A percentile compares a stretch with the other conserved stretches of the same genome.
These are phyloP conservation scores for Emys orbicularis DNA, from an alignment of 2,797 vertebrate species.

Conservation along the genomic window DNA sequence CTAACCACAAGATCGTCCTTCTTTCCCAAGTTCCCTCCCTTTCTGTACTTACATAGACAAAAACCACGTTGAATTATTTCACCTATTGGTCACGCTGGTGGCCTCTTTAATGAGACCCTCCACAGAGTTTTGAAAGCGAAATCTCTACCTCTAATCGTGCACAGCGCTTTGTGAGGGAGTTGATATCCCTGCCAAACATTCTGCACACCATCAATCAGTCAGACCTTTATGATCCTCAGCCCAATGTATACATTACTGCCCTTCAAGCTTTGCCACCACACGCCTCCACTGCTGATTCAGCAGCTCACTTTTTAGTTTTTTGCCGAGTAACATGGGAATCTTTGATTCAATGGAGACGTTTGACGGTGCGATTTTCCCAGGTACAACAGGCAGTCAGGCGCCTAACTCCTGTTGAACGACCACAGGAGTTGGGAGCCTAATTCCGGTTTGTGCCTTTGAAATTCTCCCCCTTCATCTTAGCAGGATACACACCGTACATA, in stretches of 20 bases:
- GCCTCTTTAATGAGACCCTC: background rate
- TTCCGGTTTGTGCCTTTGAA: background rate
- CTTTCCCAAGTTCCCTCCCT: background rate
- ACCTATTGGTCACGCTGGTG: background rate
- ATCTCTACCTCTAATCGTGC: background rate
- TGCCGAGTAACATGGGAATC: background rate
- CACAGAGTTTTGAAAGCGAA: background rate
- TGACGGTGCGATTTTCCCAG: background rate
- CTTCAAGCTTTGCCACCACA: background rate
- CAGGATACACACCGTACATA: background rate
- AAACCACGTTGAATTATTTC: background rate
- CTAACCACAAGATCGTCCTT: background rate
- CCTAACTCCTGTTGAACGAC: background rate
- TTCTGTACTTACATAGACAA: background rate
- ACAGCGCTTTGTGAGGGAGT: background rate
- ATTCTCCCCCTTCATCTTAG: conserved; percentile 4
- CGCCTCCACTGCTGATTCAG: background rate
- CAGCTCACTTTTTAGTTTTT: background rate
- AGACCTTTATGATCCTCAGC: background rate
- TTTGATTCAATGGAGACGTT: background rate
- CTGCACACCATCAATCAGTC: background rate
- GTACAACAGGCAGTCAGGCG: background rate
- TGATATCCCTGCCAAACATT: fast-evolving
- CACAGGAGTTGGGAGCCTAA: background rate
- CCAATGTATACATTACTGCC: background rate